A percentile compares a stretch with the other conserved stretches of the same genome.
These are phyloP conservation scores for Drosophila asahinai DNA, from an alignment of 1,140 invertebrate species.

Conservation along the genomic window DNA sequence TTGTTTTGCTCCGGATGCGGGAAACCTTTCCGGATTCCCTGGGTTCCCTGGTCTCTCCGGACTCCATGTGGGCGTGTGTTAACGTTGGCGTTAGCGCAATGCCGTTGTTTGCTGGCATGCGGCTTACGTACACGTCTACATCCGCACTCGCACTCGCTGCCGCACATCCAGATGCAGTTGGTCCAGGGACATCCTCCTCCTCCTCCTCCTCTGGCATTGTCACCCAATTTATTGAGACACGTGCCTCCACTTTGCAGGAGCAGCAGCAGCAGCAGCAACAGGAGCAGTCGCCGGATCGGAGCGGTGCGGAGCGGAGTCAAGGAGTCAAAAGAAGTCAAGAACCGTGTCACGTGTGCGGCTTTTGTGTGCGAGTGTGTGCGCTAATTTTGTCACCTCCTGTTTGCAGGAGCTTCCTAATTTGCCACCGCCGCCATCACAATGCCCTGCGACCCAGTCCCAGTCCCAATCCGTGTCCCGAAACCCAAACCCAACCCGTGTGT, in stretches of 20 bases:
- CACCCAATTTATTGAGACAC: slow-evolving; percentile 63
- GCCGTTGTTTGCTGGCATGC: slow-evolving; percentile 33
- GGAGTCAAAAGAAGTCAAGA: slow-evolving; percentile 75
- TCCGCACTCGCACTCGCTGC: slow-evolving; percentile 7
- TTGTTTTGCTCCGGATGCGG: not conserved
- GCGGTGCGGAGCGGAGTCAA: slow-evolving; percentile 17
- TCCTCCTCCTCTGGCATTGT: slow-evolving; percentile 6
- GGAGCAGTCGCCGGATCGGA: slow-evolving; percentile 25
- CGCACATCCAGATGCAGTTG: slow-evolving; percentile 14
- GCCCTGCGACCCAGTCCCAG: not conserved
- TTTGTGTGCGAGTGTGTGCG: slow-evolving; percentile 36
- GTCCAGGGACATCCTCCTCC: slow-evolving; percentile 7
- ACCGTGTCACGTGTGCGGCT: slow-evolving; percentile 63
- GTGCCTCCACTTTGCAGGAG: slow-evolving; percentile 61
- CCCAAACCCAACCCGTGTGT: slow-evolving; percentile 15
- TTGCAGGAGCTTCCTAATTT: slow-evolving; percentile 73
- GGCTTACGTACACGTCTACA: slow-evolving; percentile 16
- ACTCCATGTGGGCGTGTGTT: slow-evolving; percentile 10
- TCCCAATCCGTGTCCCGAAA: not conserved
- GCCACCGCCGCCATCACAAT: slow-evolving; percentile 50
- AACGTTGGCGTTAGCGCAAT: slow-evolving; percentile 27
- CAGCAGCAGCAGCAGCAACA: slow-evolving; percentile 19
- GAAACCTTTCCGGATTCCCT: not conserved
- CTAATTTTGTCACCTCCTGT: slow-evolving; percentile 66
- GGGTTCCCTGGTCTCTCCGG: not conserved